Evolutionary conservation across 2,797 vertebrate genomes (phyloP).

Genomic region (Aratinga solstitialis): DNA sequence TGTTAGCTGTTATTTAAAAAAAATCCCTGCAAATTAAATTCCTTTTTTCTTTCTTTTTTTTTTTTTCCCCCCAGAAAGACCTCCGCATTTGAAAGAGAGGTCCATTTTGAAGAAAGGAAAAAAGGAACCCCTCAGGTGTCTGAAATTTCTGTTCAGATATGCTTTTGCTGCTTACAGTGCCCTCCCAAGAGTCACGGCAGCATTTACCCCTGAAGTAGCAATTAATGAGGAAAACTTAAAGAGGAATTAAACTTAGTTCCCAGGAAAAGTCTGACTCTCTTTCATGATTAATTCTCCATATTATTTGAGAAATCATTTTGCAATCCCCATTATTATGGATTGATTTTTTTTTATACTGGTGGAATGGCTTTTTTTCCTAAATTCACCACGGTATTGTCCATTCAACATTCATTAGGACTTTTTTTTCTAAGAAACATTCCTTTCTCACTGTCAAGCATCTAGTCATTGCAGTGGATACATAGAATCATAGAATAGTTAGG

Average conservation of each 20-base stretch:
- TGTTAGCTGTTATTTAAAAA: neutral
- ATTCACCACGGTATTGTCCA: neutral
- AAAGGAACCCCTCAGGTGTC: neutral
- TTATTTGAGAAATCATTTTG: neutral
- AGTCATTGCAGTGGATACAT: rapidly evolving
- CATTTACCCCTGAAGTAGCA: neutral
- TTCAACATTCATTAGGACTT: neutral
- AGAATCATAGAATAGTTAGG: neutral
- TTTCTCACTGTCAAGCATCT: neutral
- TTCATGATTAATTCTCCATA: neutral
- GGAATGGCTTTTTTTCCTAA: neutral
- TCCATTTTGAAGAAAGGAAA: neutral
- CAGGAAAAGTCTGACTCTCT: neutral
- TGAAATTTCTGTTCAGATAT: neutral
- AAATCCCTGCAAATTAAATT: neutral
- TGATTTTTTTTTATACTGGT: neutral
- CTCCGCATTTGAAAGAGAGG: neutral
- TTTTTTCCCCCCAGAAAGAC: rapidly evolving
- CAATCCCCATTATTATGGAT: neutral
- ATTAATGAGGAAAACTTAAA: neutral
- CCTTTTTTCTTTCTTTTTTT: rapidly evolving
- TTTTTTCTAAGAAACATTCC: neutral
- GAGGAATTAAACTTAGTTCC: neutral
- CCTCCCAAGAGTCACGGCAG: neutral
- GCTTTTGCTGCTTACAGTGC: neutral